Conservation (phyloP, 2,888 invertebrate species). For the Drosophila longiperda region DNA sequence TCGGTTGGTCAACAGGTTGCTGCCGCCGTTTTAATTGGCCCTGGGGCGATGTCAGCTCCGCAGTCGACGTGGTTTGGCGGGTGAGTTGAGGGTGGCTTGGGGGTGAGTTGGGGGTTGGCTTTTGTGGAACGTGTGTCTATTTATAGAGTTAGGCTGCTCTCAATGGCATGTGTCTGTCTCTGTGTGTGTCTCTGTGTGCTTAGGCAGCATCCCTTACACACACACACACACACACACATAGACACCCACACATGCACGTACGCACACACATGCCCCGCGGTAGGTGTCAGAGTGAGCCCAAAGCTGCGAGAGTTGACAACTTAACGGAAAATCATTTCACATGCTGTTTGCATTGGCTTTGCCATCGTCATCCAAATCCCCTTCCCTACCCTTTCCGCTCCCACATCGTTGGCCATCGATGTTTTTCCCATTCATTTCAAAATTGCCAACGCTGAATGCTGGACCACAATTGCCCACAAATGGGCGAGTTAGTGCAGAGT, state of each 20-base stretch:
- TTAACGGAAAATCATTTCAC: constrained; percentile 69
- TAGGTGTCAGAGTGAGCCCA: constrained; percentile 32
- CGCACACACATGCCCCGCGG: background rate
- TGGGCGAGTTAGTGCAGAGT: constrained; percentile 17
- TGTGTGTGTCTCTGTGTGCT: constrained; percentile 14
- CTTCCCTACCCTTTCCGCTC: background rate
- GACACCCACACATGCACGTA: background rate
- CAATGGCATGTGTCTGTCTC: constrained; percentile 8
- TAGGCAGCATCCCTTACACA: background rate
- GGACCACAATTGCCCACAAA: constrained; percentile 31
- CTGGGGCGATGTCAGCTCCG: constrained; percentile 10
- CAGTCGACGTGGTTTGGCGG: constrained; percentile 8
- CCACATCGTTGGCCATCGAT: background rate
- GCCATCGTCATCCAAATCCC: background rate
- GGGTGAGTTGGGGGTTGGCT: background rate
- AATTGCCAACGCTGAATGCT: constrained; percentile 25
- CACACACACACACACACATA: background rate
- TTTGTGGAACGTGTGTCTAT: constrained; percentile 21
- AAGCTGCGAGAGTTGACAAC: constrained; percentile 51
- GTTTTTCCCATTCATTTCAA: background rate
- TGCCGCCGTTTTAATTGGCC: constrained; percentile 42
- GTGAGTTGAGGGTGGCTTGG: background rate
- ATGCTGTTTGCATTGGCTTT: constrained; percentile 38
- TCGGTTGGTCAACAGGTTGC: constrained; percentile 54
- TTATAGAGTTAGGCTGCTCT: constrained; percentile 34